phyloP scores from a whole-genome alignment of 2,113 vertebrate species.

The Macaca nemestrina region DNA sequence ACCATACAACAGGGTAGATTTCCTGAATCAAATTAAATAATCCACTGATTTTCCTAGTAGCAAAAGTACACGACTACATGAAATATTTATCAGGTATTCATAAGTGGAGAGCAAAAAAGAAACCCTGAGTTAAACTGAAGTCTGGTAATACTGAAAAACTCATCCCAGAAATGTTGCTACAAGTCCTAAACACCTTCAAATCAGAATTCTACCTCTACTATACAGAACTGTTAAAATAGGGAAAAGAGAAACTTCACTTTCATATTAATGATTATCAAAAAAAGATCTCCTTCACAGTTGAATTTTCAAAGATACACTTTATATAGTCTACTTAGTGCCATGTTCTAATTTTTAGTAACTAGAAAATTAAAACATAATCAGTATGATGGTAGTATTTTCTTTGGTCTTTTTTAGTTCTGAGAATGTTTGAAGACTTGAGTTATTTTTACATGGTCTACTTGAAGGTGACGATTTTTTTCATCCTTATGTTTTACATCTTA shows the following conservation, averaged over 20 bases:
- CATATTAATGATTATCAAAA: neutral
- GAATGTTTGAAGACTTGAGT: neutral
- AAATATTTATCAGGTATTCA: neutral
- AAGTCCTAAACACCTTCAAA: slow-evolving; percentile 1
- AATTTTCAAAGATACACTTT: slow-evolving; percentile 47
- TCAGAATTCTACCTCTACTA: slow-evolving; percentile 11
- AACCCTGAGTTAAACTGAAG: neutral
- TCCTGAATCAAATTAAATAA: slow-evolving; percentile 52
- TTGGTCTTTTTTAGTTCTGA: slow-evolving; percentile 18
- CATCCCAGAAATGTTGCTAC: neutral
- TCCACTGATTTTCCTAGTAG: neutral
- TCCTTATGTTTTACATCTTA: slow-evolving; percentile 6
- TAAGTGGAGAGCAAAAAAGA: neutral
- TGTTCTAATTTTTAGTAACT: neutral
- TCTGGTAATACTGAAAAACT: slow-evolving; percentile 24
- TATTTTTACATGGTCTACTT: neutral
- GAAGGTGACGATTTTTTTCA: neutral
- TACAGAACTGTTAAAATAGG: neutral
- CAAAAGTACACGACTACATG: neutral
- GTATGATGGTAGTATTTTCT: neutral
- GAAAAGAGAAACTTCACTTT: slow-evolving; percentile 3
- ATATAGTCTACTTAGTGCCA: neutral
- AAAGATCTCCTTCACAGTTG: neutral
- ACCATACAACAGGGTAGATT: neutral
- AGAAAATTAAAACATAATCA: slow-evolving; percentile 45